These are phyloP conservation scores for Strigamia crassipes DNA, from an alignment of 2,888 invertebrate genomes.

Conservation along the genomic window DNA sequence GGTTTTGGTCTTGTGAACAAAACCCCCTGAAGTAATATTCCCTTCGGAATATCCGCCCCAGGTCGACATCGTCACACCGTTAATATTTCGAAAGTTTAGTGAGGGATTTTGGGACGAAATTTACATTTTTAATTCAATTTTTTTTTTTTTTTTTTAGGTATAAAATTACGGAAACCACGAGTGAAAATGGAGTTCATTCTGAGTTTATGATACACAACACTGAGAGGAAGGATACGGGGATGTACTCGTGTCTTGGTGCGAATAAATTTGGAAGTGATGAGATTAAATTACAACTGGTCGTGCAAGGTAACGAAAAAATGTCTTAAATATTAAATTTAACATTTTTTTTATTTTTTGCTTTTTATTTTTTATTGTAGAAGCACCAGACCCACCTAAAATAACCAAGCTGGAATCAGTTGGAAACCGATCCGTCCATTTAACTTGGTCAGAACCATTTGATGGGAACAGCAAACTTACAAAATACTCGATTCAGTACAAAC, in stretches of 20 bases:
- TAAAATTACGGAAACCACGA: conserved; percentile 51
- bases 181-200: conserved; percentile 54
- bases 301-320: conserved; percentile 55
- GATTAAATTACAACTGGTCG: conserved; percentile 55
- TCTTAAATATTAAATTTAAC: neutral
- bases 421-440: conserved; percentile 54
- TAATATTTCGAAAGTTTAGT: neutral
- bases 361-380: conserved; percentile 53
- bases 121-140: conserved; percentile 34
- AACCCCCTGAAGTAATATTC: no score
- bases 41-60: no score
- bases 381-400: conserved; percentile 56
- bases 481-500: conserved; percentile 56
- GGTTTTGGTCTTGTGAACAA: no score
- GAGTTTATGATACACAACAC: conserved; percentile 54
- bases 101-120: neutral
- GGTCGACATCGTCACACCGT: no score
- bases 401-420: conserved; percentile 53
- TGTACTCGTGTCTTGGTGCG: conserved; percentile 57
- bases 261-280: conserved; percentile 57
- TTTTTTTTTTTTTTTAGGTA: conserved; percentile 43
- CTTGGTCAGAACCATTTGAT: conserved; percentile 57
- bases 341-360: neutral
- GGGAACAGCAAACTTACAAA: conserved; percentile 56
- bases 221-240: conserved; percentile 55